phyloP scores from a whole-genome alignment of 2,113 vertebrate genomes.

The Isichthys henryi region DNA sequence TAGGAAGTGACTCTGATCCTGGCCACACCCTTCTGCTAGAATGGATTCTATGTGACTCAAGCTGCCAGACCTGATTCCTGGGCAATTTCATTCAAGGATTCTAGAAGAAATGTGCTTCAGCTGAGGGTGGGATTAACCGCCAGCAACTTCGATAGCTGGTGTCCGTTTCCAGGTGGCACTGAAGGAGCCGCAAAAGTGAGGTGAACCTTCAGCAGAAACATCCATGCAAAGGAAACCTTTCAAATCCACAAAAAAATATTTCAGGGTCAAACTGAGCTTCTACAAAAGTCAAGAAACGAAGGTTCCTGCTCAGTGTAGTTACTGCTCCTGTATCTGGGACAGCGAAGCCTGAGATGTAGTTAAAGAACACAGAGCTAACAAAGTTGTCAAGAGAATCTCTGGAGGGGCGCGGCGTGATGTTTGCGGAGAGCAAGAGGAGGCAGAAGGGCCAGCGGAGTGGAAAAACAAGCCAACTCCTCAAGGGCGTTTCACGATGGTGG shows the following conservation, averaged over 20 bases:
- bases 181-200: background rate
- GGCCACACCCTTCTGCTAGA: background rate
- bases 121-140: background rate
- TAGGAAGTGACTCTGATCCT: background rate
- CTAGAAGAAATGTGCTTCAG: background rate
- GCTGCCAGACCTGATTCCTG: background rate
- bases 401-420: background rate
- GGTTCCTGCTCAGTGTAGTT: background rate
- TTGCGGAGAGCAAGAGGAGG: background rate
- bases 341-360: background rate
- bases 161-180: background rate
- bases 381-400: background rate
- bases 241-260: background rate
- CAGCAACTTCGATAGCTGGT: background rate
- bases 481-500: background rate
- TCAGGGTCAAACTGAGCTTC: background rate
- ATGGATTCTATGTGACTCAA: background rate
- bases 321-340: background rate
- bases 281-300: background rate
- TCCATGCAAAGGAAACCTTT: background rate
- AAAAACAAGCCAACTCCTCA: background rate
- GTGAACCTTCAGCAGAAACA: background rate
- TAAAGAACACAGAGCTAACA: background rate
- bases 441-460: background rate
- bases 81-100: background rate